A percentile compares a stretch with the other conserved stretches of the same genome.
phyloP scores from a whole-genome alignment of 2,888 invertebrate genomes.

The Brachynemurus nebulosus region DNA sequence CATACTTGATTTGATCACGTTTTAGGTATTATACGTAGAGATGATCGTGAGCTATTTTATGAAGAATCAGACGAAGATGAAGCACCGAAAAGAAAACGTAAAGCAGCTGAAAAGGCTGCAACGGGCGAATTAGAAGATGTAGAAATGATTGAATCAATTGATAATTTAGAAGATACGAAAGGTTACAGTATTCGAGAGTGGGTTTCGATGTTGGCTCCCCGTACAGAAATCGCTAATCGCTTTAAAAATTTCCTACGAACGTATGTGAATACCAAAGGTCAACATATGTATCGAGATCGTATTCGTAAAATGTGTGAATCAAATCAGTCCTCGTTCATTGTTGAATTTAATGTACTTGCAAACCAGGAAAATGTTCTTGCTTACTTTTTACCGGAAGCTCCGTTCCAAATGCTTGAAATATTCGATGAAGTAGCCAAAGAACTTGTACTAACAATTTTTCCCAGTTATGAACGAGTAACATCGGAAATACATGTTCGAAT shows the following conservation, averaged over 20 bases:
- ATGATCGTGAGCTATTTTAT: slow-evolving; percentile 78
- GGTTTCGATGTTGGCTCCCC: slow-evolving; percentile 90
- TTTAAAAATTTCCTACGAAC: slow-evolving; percentile 88
- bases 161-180: slow-evolving; percentile 95
- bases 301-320: slow-evolving; percentile 91
- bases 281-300: slow-evolving; percentile 81
- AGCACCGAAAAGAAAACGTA: slow-evolving; percentile 49
- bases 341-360: slow-evolving; percentile 86
- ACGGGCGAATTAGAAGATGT: slow-evolving; percentile 63
- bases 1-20: neutral
- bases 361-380: slow-evolving; percentile 85
- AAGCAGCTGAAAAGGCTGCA: slow-evolving; percentile 73
- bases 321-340: slow-evolving; percentile 76
- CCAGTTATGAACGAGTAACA: slow-evolving; percentile 89
- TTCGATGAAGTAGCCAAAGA: slow-evolving; percentile 92
- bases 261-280: slow-evolving; percentile 73
- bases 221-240: slow-evolving; percentile 88
- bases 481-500: slow-evolving; percentile 91
- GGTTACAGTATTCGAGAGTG: slow-evolving; percentile 91
- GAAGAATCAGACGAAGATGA: slow-evolving; percentile 34
- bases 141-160: slow-evolving; percentile 90
- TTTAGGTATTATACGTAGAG: slow-evolving; percentile 36
- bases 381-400: slow-evolving; percentile 95
- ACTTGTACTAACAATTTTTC: slow-evolving; percentile 85
- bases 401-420: slow-evolving; percentile 90